Base-by-base conservation (phyloP, 1,140 invertebrate genomes). In the Physella acuta region DNA sequence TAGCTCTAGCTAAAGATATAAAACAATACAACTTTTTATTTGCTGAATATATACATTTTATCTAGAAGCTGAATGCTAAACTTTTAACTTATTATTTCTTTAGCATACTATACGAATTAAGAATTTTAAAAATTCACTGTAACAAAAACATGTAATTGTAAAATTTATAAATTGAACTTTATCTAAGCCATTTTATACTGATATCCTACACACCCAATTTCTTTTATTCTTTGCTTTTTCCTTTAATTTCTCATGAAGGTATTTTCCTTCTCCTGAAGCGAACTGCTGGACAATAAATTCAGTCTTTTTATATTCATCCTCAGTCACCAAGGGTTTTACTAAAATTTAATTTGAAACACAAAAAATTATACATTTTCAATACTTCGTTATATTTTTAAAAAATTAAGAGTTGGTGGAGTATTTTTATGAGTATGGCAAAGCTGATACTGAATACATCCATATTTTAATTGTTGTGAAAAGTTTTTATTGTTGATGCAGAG, bases 201-300 rank as follows among this genome's bases (percentile, higher is more conserved):
- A n/a, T n/a, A n/a, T n/a, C 63, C n/a, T n/a, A 71, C 76, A 61
- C 79, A 85, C 84, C 85, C 85, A 86, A 70, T 86, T 86, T 70
- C 76, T 79, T 34, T 78, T 58, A 24, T 72, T 56, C 53, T 74
- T 74, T 31, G 82, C 79, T 75, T 72, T 83, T 59, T 81, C 70
- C 3, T 74, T 11, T 2, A 86, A 71, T 65, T 79, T 76, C 24
- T 73, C 60, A 30, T 86, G 84, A 8, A 87, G 71, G 16, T 81
- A 73, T 74, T 77, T 76, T 37, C 85, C 85, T 44, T 82, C 75
- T n/a, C 82, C 83, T 64, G 73, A 71, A 30, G 73, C 76, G 79
- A 86, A 86, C 62, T 86, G 72, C 52, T 80, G 66, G 33, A 82
- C 81, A 51, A 86, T 73, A 61, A 73, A 72, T 67, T 79, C 74